Evolutionary conservation across 1,140 invertebrate genomes (phyloP), one percentile per base, ranked within the genome.

Genomic region (Scaptomyza hsui): DNA sequence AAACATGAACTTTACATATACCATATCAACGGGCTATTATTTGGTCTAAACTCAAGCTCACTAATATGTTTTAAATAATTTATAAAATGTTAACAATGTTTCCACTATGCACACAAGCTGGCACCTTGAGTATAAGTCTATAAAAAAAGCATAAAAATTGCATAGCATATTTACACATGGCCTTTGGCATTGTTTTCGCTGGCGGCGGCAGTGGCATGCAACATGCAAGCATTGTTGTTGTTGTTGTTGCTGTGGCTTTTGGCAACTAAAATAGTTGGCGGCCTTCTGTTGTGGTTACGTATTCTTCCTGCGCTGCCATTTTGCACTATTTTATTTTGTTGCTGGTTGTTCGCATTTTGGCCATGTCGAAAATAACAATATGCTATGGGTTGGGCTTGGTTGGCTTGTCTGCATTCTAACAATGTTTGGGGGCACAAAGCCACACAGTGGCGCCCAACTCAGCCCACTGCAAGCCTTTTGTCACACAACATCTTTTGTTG

Each of bases 91-190:
- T 15, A 60, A 44, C 51, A 42, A 51, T 51, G 24, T 59, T 15
- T 12, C 45, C 62, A 65, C 35, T 42, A 48, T 57, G 44, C 55
- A 56, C 41, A 56, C 52, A 44, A 42, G 26, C 32, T 44, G 51
- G 49, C 61, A 71, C 52, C 69, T 57, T 61, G 39, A 24, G 39
- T 60, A 45, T 48, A 21, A 1, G 5, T 29, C 6, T n/a, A 57
- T 41, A 73, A 56, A 45, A 59, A 55, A 64, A 41, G 53, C 56
- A 78, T 62, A 82, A 78, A 82, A 62, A 60, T 72, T 76, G 63
- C 72, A 83, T 76, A 72, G 81, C 80, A 80, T 83, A 83, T 83
- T 83, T 83, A 73, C 81, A 83, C 81, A 86, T 76, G 68, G 80
- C 81, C 81, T 83, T 83, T 83, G 81, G 80, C 80, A 85, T 83